Base-by-base conservation (phyloP, 2,113 vertebrate species). In the Monopterus albus region DNA sequence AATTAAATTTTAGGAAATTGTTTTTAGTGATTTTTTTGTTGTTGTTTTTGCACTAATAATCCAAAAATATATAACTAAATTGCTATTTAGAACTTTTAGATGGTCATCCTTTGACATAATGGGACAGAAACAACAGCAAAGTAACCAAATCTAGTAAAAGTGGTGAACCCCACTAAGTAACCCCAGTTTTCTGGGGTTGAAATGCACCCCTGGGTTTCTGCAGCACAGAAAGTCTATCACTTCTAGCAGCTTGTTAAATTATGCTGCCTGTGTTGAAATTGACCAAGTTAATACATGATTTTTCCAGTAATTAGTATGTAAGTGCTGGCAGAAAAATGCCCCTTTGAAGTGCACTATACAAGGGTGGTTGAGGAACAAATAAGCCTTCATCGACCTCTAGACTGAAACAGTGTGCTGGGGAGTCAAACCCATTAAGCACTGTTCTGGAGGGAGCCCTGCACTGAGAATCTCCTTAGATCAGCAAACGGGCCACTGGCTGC, bases 351-450 rank as follows among this genome's bases (percentile, higher is more conserved):
- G 15, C 39, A 56, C 53, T 17, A 57, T 26, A 18, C 25, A 31
- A 18, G 64, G 55, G 23, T 23, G 50, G 71, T 15, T 56, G 52
- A 75, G 55, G 50, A 79, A 61, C 65, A 72, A 87, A 86, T 82
- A 64, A 51, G 68, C 83, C 70, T 31, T 31, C 53, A 67, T 80
- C n/a, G 85, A 88, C 85, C 83, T 89, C 85, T 89, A 82, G 83
- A 88, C 81, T 86, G 75, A 78, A 85, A 84, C 77, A 67, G 84
- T 78, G 84, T 84, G 81, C 79, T 50, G 46, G 79, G 87, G 83
- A 87, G 83, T 81, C 62, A 61, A 80, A 82, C 15, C 78, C 77
- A 86, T 87, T 86, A 84, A 81, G 61, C 67, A 79, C 64, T 60
- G 72, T 65, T 39, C 46, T 64, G 64, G 50, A 58, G 66, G 55